Conservation (phyloP, 2,113 vertebrate genomes). For the Hyperoodon ampullatus region DNA sequence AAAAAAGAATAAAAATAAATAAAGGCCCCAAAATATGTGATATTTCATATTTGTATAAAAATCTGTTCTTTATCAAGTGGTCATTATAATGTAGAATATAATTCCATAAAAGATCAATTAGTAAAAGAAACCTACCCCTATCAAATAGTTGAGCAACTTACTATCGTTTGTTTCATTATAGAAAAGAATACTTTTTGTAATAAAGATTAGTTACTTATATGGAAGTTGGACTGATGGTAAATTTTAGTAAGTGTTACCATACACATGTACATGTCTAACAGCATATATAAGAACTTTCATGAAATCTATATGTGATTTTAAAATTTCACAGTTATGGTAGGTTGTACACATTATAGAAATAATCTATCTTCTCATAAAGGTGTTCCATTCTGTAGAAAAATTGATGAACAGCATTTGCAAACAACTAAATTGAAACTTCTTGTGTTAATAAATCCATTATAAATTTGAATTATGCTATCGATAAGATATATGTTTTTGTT, state of each 20-base stretch:
- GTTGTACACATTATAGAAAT: background rate
- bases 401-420: background rate
- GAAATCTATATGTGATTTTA: background rate
- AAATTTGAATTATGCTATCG: background rate
- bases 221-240: background rate
- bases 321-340: constrained; percentile 1
- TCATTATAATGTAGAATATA: background rate
- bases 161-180: constrained; percentile 10
- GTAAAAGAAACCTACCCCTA: background rate
- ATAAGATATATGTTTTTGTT: background rate
- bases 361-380: background rate
- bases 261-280: background rate
- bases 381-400: constrained; percentile 44
- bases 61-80: constrained; percentile 19
- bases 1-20: background rate
- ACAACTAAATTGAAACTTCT: background rate
- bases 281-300: background rate
- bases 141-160: constrained; percentile 26
- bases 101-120: constrained; percentile 4
- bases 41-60: constrained; percentile 39
- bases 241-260: background rate
- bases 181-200: constrained; percentile 26
- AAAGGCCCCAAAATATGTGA: background rate
- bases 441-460: background rate
- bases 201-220: background rate